Conservation (phyloP, 1,140 invertebrate species). For the Pseudomyrmex flavicornis region DNA sequence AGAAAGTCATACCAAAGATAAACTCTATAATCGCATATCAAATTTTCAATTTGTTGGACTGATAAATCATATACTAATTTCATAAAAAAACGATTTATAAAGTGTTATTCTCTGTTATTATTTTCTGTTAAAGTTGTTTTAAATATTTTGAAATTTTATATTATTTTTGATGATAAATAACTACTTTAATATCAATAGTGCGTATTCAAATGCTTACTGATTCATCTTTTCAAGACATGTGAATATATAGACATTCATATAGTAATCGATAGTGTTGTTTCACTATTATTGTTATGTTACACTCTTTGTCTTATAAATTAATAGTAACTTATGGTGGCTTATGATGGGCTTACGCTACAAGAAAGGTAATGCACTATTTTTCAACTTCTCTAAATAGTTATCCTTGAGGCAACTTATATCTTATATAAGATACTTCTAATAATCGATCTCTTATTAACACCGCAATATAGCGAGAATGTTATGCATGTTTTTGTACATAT, state of each 20-base stretch:
- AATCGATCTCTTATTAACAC: constrained; percentile 27
- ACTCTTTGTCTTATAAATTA: constrained; percentile 67
- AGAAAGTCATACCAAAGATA: constrained; percentile 77
- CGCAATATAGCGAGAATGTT: constrained; percentile 12
- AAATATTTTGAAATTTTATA: constrained; percentile 49
- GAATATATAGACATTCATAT: constrained; percentile 75
- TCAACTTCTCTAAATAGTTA: constrained; percentile 62
- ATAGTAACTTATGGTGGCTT: constrained; percentile 38
- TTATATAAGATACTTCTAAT: constrained; percentile 38
- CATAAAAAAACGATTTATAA: constrained; percentile 54
- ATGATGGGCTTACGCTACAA: constrained; percentile 46
- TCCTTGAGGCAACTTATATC: constrained; percentile 41
- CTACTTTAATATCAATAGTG: constrained; percentile 64
- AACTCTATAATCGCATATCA: constrained; percentile 64
- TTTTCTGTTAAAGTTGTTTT: constrained; percentile 40
- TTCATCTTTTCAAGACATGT: constrained; percentile 61
- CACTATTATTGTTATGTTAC: constrained; percentile 69
- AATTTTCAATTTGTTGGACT: constrained; percentile 68
- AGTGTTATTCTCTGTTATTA: constrained; percentile 21
- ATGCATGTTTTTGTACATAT: constrained; percentile 23
- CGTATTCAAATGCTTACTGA: constrained; percentile 59
- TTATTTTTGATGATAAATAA: constrained; percentile 45
- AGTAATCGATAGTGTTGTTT: constrained; percentile 63
- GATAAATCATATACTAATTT: constrained; percentile 63
- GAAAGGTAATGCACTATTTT: constrained; percentile 70